Conservation (phyloP, 2,797 vertebrate species). For the Spizella passerina region DNA sequence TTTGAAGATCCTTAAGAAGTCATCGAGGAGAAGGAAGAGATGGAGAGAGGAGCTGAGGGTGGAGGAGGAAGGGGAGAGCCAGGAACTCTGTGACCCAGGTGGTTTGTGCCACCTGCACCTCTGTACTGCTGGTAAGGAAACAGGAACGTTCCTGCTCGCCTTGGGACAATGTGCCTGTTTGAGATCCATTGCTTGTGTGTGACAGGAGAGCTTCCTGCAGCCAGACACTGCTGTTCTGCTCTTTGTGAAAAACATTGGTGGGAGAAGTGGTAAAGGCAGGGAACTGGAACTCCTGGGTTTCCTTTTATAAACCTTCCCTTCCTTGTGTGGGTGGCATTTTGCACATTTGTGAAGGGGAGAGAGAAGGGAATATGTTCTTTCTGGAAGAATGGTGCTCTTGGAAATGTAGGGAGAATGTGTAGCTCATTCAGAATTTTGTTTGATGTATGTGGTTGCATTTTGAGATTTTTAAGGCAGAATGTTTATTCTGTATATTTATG, state of each 20-base stretch:
- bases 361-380: not conserved
- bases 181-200: not conserved
- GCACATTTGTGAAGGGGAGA: not conserved
- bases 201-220: not conserved
- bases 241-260: not conserved
- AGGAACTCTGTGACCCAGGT: slow-evolving; percentile 79
- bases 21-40: slow-evolving; percentile 84
- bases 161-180: not conserved
- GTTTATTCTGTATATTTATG: not conserved
- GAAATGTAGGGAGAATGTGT: accelerated
- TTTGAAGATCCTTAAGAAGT: slow-evolving; percentile 86
- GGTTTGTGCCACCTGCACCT: slow-evolving; percentile 84
- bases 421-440: not conserved
- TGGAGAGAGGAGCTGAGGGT: slow-evolving; percentile 79
- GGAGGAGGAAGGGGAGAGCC: slow-evolving; percentile 82
- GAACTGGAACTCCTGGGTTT: not conserved
- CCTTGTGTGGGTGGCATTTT: not conserved
- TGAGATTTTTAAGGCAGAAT: not conserved
- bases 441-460: not conserved
- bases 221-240: not conserved
- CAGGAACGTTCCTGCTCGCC: not conserved
- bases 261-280: not conserved
- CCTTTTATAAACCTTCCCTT: not conserved
- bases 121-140: slow-evolving; percentile 84
- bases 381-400: not conserved